phyloP scores from a whole-genome alignment of 2,113 vertebrate genomes.

The Prietella phreatophila region DNA sequence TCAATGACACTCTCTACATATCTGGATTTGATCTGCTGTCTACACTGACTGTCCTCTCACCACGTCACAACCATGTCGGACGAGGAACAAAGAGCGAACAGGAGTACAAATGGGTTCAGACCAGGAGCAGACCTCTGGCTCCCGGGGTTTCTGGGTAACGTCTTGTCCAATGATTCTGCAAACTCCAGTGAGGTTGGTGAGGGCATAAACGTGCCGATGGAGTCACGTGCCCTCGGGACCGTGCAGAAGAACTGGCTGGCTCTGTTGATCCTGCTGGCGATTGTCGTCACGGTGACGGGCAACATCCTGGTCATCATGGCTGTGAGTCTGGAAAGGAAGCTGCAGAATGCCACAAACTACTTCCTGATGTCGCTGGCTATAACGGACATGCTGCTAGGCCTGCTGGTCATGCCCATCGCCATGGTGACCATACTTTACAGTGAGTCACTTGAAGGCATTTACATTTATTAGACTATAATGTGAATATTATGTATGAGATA shows the following conservation, averaged over 20 bases:
- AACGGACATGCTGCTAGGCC: constrained; percentile 85
- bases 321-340: constrained; percentile 85
- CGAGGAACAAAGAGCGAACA: constrained; percentile 12
- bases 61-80: constrained; percentile 6
- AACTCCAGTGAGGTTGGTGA: constrained; percentile 27
- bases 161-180: constrained; percentile 25
- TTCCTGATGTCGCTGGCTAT: constrained; percentile 89
- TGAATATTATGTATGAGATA: background rate
- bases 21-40: background rate
- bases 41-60: background rate
- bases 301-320: constrained; percentile 90
- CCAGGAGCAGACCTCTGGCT: constrained; percentile 23
- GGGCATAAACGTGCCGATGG: background rate
- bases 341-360: constrained; percentile 88
- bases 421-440: constrained; percentile 84
- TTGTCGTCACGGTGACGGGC: constrained; percentile 81
- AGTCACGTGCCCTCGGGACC: background rate
- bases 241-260: constrained; percentile 82
- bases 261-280: constrained; percentile 77
- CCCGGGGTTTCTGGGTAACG: constrained; percentile 28
- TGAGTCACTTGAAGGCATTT: constrained; percentile 66
- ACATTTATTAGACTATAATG: background rate
- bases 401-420: constrained; percentile 86
- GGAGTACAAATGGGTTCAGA: constrained; percentile 28
- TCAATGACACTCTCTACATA: background rate